Evolutionary conservation across 37 sponge, comb jelly and placozoan species (phyloP), one percentile per base, ranked within the genome.

Genomic region (Petrosia ficiformis): DNA sequence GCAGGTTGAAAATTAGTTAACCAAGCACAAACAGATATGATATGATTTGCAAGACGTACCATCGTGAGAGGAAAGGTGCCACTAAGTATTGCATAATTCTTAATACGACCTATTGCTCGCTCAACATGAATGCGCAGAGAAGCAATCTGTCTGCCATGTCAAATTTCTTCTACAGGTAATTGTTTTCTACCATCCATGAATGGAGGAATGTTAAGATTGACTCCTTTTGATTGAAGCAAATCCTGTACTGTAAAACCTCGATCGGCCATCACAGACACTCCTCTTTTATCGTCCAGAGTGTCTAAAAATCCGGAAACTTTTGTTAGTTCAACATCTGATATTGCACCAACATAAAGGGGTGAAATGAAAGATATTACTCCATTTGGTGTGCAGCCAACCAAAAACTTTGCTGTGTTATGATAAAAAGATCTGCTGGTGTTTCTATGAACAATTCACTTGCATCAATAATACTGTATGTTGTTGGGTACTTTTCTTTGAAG

Each of bases 301-400:
- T 60, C 57, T 30, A 79, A 30, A 39, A 79, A 80, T 28, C 80
- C 86, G 42, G 48, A 43, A 1, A 24, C 30, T 22, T 44, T 36
- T 6, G 76, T 80, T 25, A 86, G 80, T 42, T 86, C 73, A 24
- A 81, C 69, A 77, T 81, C 74, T 43, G 78, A 77, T 29, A 76
- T 82, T 0, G 68, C 76, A 37, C 77, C 77, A 77, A 77, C 44
- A 59, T 28, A 73, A 2, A 87, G 21, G 4, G 40, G 71, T 29
- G 72, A 71, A 24, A 87, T 63, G 39, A 57, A 86, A 42, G 44
- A 42, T 21, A 84, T 63, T 14, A 36, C 73, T 34, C 84, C 84
- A 84, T 54, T 58, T 2, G 59, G 59, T 8, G 60, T 35, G 33
- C 58, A 34, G 3, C 24, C 59, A 54, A 71, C 72, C 1, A 71